Percentiles rank a stretch among this genome's conserved stretches.
Evolutionary conservation across 2,888 invertebrate genomes (phyloP).

Genomic region (Ectemnius continuus): DNA sequence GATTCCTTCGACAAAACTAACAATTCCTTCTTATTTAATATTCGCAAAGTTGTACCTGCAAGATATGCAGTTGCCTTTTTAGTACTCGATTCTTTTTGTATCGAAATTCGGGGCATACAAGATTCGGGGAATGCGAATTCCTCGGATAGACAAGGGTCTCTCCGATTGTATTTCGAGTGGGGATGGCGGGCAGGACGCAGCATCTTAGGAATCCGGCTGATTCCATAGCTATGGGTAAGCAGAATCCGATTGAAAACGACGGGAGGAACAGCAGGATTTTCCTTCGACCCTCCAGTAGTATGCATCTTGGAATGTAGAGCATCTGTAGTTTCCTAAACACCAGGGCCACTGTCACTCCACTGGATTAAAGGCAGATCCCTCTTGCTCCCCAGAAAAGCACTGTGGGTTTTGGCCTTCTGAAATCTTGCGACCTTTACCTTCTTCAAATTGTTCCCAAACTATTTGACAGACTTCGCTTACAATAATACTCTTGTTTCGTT

Average conservation of each 20-base stretch:
- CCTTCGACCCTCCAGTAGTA: slow-evolving; percentile 39
- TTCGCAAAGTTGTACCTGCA: too few species aligned
- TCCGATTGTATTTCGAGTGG: slow-evolving; percentile 38
- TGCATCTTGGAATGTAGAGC: slow-evolving; percentile 70
- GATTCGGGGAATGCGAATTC: slow-evolving; percentile 58
- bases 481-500: too few species aligned
- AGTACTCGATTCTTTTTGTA: too few species aligned
- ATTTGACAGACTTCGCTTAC: too few species aligned
- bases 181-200: slow-evolving; percentile 47
- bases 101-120: slow-evolving; percentile 33
- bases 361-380: slow-evolving; percentile 60
- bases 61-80: too few species aligned
- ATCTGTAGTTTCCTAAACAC: slow-evolving; percentile 73
- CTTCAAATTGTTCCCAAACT: too few species aligned
- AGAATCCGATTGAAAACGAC: slow-evolving; percentile 76
- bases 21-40: too few species aligned
- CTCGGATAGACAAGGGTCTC: slow-evolving; percentile 48
- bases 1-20: too few species aligned
- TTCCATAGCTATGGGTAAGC: slow-evolving; percentile 70
- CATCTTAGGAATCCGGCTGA: slow-evolving; percentile 75
- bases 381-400: slow-evolving; percentile 18
- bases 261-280: slow-evolving; percentile 55
- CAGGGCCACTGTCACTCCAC: slow-evolving; percentile 65
- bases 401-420: background rate
- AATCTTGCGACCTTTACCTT: background rate